Base-by-base conservation (phyloP, 2,113 vertebrate genomes). In the Myodes glareolus region DNA sequence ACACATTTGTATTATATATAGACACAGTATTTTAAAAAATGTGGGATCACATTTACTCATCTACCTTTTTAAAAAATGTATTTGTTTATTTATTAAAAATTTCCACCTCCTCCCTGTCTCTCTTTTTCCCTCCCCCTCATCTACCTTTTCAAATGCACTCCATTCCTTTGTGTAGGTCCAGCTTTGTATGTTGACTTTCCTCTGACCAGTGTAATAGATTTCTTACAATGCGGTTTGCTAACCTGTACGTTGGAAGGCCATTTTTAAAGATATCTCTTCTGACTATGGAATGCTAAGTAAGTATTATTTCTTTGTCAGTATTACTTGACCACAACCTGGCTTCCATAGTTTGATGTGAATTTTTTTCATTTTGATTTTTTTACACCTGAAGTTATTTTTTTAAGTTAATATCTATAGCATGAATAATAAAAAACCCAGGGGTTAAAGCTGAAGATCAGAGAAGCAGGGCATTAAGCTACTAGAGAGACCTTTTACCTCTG, bases 241-340 rank as follows among this genome's bases (percentile, higher is more conserved):
- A 92, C 88, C 55, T 78, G 12, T 88, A 13, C 94, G 31, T 93
- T 78, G 33, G 45, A 92, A 90, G 31, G n/a, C 27, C 58, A 67
- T 94, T 92, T 87, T 96, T 39, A 92, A 82, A 96, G 68, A 50
- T 92, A 88, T 47, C 92, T 95, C 96, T 92, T 29, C 61, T 92
- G 55, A 17, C 23, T 91, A 31, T 95, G 80, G 67, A 96, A 91
- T 88, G 42, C n/a, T 81, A 55, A 82, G 42, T 85, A 3, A 58
- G 50, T 33, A 82, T 36, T 75, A 16, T 47, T 14, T 77, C 33
- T 58, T 33, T 16, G 12, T 39, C 2, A 76, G 3, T 88, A 47
- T 65, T 95, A 73, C 36, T 68, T 95, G 73, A 36, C n/a, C 1
- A 58, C 3, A 77, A 77, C 90, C 8, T 96, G 65, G 29, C n/a